Conservation (phyloP, 1,140 invertebrate species). For the Acyrthosiphon pisum region DNA sequence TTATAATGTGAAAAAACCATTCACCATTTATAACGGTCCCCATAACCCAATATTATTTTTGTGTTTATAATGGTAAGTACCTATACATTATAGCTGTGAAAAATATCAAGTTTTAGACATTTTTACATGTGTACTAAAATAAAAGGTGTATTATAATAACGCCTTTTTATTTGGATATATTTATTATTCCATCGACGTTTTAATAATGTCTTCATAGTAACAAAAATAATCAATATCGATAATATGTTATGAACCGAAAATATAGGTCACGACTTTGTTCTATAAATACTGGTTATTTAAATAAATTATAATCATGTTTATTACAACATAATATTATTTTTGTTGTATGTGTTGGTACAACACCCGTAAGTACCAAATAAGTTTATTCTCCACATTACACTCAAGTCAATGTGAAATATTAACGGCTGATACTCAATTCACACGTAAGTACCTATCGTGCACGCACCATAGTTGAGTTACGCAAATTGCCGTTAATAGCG, state of each 20-base stretch:
- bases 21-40: not conserved
- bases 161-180: not conserved
- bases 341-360: not conserved
- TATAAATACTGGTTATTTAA: not conserved
- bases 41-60: not conserved
- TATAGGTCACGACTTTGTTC: not conserved
- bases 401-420: not conserved
- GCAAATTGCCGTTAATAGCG: not conserved
- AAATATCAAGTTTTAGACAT: not conserved
- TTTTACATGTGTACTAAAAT: not conserved
- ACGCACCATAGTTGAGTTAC: not conserved
- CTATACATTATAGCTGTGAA: not conserved
- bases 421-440: not conserved
- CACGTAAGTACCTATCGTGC: not conserved
- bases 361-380: not conserved
- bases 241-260: not conserved
- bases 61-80: not conserved
- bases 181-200: not conserved
- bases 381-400: not conserved
- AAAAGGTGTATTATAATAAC: not conserved
- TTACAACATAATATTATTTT: not conserved
- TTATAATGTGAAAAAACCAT: not conserved
- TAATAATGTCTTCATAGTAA: not conserved
- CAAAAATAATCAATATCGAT: slow-evolving; percentile 17
- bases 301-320: not conserved